Evolutionary conservation across 2,888 invertebrate species (phyloP).

Genomic region (Orthosia gracilis): DNA sequence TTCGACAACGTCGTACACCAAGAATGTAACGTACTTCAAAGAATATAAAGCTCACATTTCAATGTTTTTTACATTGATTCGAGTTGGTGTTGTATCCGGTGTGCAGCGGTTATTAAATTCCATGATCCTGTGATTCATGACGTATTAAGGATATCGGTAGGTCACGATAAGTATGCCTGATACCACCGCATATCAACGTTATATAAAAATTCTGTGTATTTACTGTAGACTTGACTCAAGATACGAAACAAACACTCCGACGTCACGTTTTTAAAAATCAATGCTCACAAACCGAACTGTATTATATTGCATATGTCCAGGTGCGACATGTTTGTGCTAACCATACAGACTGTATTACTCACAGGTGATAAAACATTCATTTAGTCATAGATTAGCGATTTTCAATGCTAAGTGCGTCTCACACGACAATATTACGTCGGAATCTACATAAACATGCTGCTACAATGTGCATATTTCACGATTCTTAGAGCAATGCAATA

Average conservation of each 20-base stretch:
- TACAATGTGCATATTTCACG: constrained; percentile 8
- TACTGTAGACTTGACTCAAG: constrained; percentile 26
- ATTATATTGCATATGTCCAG: constrained; percentile 32
- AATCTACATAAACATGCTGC: constrained; percentile 1
- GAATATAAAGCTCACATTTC: not conserved
- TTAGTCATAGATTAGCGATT: constrained; percentile 82
- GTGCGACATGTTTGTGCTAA: constrained; percentile 64
- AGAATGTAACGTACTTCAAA: not conserved
- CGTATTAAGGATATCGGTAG: constrained; percentile 7
- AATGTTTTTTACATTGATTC: not conserved
- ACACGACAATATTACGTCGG: constrained; percentile 43
- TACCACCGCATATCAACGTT: constrained; percentile 11
- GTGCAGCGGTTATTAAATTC: not conserved
- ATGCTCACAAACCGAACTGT: constrained; percentile 10
- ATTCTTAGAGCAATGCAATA: constrained; percentile 14
- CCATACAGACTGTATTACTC: constrained; percentile 66
- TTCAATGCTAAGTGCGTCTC: constrained; percentile 72
- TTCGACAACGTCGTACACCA: not conserved
- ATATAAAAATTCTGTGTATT: constrained; percentile 15
- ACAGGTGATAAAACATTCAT: constrained; percentile 73
- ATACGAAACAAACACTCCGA: constrained; percentile 28
- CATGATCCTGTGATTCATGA: constrained; percentile 3
- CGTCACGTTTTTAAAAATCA: constrained; percentile 20
- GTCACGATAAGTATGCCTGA: constrained; percentile 1
- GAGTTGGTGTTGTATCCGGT: not conserved